A percentile compares a stretch with the other conserved stretches of the same genome.
Evolutionary conservation across 2,888 invertebrate species (phyloP).

Genomic region (Ophraella communa): DNA sequence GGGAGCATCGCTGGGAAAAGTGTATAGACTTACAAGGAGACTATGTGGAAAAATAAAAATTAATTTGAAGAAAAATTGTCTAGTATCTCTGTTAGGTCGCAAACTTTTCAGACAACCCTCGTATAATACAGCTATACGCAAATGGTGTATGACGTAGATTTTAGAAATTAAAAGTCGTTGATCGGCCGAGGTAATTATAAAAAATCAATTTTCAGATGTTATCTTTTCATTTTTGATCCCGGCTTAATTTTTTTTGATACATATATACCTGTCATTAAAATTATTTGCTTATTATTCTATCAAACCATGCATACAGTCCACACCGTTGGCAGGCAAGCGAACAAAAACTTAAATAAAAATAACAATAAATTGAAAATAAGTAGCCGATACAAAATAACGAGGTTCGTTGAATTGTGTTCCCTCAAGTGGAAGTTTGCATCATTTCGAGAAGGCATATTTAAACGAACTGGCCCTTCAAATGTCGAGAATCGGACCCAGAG

Average conservation of each 20-base stretch:
- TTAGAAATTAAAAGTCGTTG: no score
- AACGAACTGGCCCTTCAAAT: slow-evolving; percentile 52
- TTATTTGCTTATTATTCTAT: slow-evolving; percentile 17
- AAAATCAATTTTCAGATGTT: no score
- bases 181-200: no score
- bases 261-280: slow-evolving; percentile 7
- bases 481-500: slow-evolving; percentile 34
- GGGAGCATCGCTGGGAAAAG: no score
- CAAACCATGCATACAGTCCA: not conserved
- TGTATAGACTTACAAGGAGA: no score
- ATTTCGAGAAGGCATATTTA: slow-evolving; percentile 56
- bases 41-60: no score
- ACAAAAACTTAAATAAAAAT: slow-evolving; percentile 22
- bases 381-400: slow-evolving; percentile 59
- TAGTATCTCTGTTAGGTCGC: no score
- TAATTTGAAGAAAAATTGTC: no score
- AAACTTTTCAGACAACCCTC: no score
- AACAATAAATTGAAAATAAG: slow-evolving; percentile 52
- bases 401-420: slow-evolving; percentile 54
- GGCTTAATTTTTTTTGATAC: not conserved
- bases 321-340: slow-evolving; percentile 2
- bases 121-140: no score
- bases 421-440: slow-evolving; percentile 58
- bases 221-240: no score
- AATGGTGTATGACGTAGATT: no score